Base-by-base conservation (phyloP, 2,797 vertebrate genomes). In the Scleropages formosus region DNA sequence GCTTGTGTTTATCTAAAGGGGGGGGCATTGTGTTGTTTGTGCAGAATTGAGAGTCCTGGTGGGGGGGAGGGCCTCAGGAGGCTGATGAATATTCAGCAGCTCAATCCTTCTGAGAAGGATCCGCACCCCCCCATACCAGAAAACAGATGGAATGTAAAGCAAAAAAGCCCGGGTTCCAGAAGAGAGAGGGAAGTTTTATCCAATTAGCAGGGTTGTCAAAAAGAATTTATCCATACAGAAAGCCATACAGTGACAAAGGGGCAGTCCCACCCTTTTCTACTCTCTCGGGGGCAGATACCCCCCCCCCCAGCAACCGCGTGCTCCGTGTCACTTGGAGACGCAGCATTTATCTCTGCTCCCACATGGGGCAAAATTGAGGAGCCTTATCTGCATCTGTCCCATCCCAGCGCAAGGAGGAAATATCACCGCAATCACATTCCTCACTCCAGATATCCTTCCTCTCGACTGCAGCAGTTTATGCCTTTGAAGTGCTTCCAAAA, bases 131-230 rank as follows among this genome's bases (percentile, higher is more conserved):
- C 86, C 81, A 81, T 90, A 88, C 86, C 83, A 91, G 88, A 90
- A 90, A 92, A 88, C 90, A 91, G 92, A 93, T 93, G 92, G 92
- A 93, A 93, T 93, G 91, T 92, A 94, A 96, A 91, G 83, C 88
- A 90, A 92, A 90, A 81, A 92, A 92, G 88, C 86, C 91, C 93
- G 93, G 85, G 87, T 89, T 88, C 86, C 86, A 82, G 87, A 62
- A 77, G 59, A 88, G 87, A 91, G 86, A 83, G 81, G 88, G 91
- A 88, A 85, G 90, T 90, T 95, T 98, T 95, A 97, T 97, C 95
- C 96, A 97, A 97, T 98, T 98, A 95, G 94, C 88, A 97, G 91
- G 96, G 94, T 95, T 98, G 97, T 98, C 97, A 96, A 94, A 95
- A 94, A 94, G 94, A 96, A 96, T 98, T 95, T 96, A 95, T 95